A percentile compares a stretch with the other conserved stretches of the same genome.
These are phyloP conservation scores for Vidua macroura DNA, from an alignment of 2,113 vertebrate genomes.

Conservation along the genomic window DNA sequence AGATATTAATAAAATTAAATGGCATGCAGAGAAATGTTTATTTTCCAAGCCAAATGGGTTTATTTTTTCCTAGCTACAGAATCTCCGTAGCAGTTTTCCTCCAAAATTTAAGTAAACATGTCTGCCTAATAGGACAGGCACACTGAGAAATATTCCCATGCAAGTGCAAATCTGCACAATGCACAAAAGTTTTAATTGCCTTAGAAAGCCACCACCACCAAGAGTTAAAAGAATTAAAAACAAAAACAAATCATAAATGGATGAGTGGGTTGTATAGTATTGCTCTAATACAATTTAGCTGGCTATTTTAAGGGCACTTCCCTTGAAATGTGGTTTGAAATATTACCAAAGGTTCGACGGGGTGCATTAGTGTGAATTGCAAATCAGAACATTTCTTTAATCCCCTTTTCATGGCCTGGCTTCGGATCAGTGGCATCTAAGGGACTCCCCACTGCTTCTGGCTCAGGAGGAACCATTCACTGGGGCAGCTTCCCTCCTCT, in stretches of 20 bases:
- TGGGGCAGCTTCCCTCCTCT: conserved; percentile 82
- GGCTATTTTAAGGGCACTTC: conserved; percentile 72
- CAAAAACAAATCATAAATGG: conserved; percentile 53
- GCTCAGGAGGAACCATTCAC: conserved; percentile 92
- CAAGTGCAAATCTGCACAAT: neutral
- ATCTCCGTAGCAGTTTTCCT: neutral
- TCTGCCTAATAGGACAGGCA: neutral
- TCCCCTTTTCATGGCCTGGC: conserved; percentile 94
- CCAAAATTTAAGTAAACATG: neutral
- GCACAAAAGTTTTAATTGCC: conserved; percentile 56
- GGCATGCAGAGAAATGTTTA: neutral
- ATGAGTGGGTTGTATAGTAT: conserved; percentile 8
- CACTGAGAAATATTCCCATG: conserved; percentile 30
- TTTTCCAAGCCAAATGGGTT: neutral
- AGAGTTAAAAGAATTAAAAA: conserved; percentile 59
- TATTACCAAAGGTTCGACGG: conserved; percentile 88
- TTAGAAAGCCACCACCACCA: conserved; percentile 16
- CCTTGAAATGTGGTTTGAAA: conserved; percentile 84
- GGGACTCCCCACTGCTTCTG: conserved; percentile 96
- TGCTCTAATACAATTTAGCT: conserved; percentile 59
- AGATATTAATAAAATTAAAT: neutral
- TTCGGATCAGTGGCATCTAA: conserved; percentile 87
- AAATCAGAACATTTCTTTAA: conserved; percentile 96
- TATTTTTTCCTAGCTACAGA: neutral
- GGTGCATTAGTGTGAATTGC: conserved; percentile 95